These are phyloP conservation scores for Betta splendens DNA, from an alignment of 2,797 vertebrate genomes.

Conservation along the genomic window DNA sequence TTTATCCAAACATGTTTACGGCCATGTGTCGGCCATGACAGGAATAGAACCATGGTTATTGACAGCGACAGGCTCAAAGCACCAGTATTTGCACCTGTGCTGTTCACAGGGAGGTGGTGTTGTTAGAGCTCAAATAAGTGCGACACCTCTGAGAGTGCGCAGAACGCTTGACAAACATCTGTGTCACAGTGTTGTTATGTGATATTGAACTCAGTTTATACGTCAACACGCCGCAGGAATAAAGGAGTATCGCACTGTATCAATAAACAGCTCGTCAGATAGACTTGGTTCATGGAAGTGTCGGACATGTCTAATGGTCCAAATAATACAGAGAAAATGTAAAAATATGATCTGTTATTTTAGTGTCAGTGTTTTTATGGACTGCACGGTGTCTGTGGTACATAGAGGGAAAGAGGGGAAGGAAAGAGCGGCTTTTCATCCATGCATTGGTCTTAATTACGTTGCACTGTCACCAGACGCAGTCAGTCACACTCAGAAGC, in stretches of 20 bases:
- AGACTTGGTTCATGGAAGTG: slow-evolving; percentile 15
- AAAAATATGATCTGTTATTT: no score
- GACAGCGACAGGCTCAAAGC: neutral
- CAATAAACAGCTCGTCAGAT: slow-evolving; percentile 18
- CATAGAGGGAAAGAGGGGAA: neutral
- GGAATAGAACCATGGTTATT: slow-evolving; percentile 11
- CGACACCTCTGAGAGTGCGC: slow-evolving; percentile 8
- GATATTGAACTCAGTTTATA: neutral
- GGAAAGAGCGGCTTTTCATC: slow-evolving; percentile 2
- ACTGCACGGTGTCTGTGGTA: neutral
- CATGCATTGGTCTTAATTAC: slow-evolving; percentile 36
- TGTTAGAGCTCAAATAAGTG: slow-evolving; percentile 17
- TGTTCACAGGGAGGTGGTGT: neutral
- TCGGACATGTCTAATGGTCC: no score
- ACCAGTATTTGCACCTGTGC: neutral
- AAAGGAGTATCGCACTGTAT: slow-evolving; percentile 1
- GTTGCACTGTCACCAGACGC: slow-evolving; percentile 22
- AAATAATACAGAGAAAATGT: no score
- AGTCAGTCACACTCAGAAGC: slow-evolving; percentile 21
- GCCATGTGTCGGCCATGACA: no score
- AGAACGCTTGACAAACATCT: slow-evolving; percentile 25
- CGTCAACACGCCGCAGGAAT: neutral
- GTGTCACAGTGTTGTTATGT: slow-evolving; percentile 15
- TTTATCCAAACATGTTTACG: no score
- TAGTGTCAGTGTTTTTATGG: no score